Conservation (phyloP, 1,140 invertebrate genomes). For the Ooceraea biroi region DNA sequence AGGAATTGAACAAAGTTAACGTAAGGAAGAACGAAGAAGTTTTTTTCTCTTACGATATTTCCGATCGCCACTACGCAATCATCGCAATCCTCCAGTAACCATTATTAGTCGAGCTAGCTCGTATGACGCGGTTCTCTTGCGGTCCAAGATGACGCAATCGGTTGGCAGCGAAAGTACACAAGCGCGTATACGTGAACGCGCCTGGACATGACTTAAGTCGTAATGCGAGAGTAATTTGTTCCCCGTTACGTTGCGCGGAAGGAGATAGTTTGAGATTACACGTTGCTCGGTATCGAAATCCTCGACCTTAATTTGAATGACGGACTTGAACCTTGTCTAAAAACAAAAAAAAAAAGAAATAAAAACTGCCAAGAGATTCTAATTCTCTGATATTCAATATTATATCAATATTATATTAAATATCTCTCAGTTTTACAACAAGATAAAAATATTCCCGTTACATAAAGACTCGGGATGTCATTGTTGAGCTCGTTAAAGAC, state of each 20-base stretch:
- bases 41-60: not conserved
- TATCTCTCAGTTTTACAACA: not conserved
- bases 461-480: not conserved
- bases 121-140: constrained; percentile 19
- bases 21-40: not conserved
- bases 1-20: not conserved
- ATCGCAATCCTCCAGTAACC: not conserved
- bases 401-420: not conserved
- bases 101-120: constrained; percentile 7
- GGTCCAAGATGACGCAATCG: constrained; percentile 38
- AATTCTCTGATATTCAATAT: not conserved
- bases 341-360: not conserved
- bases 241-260: not conserved
- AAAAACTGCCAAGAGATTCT: not conserved
- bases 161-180: constrained; percentile 42
- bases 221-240: constrained; percentile 11
- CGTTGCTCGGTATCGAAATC: not conserved
- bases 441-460: not conserved
- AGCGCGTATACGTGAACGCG: not conserved
- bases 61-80: not conserved
- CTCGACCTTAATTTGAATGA: constrained; percentile 19
- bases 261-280: constrained; percentile 12
- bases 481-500: not conserved
- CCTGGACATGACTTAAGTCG: not conserved
- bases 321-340: not conserved